Conservation (phyloP, 2,113 vertebrate genomes). For the Corydoras sp. region DNA sequence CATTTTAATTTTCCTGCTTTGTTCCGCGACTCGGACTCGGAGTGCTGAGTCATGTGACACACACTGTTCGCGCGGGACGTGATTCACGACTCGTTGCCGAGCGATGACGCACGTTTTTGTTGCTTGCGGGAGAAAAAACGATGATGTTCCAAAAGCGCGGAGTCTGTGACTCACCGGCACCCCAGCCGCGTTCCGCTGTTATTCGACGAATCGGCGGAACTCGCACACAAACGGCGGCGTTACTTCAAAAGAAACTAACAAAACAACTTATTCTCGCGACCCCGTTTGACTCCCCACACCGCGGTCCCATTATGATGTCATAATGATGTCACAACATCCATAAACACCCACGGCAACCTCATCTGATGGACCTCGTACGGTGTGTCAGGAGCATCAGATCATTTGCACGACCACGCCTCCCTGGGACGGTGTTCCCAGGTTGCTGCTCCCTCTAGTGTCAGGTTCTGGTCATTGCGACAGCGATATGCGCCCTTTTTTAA, state of each 20-base stretch:
- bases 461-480: no score
- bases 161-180: slow-evolving; percentile 27
- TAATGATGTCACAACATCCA: no score
- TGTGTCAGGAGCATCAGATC: no score
- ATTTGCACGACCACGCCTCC: no score
- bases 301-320: no score
- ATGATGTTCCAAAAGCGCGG: slow-evolving; percentile 15
- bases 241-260: neutral
- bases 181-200: slow-evolving; percentile 1
- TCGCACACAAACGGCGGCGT: neutral
- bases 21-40: neutral
- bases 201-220: neutral
- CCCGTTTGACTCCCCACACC: no score
- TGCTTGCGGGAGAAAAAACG: slow-evolving; percentile 8
- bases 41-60: slow-evolving; percentile 24
- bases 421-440: no score
- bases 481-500: no score
- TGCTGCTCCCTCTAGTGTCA: no score
- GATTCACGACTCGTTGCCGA: slow-evolving; percentile 19
- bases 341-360: no score
- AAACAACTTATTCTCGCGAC: no score
- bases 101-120: slow-evolving; percentile 14
- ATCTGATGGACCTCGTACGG: no score
- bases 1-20: slow-evolving; percentile 23
- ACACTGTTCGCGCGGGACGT: slow-evolving; percentile 9